Evolutionary conservation across 2,113 vertebrate genomes (phyloP), one percentile per base, ranked within the genome.

Genomic region (Baryphthengus martii): DNA sequence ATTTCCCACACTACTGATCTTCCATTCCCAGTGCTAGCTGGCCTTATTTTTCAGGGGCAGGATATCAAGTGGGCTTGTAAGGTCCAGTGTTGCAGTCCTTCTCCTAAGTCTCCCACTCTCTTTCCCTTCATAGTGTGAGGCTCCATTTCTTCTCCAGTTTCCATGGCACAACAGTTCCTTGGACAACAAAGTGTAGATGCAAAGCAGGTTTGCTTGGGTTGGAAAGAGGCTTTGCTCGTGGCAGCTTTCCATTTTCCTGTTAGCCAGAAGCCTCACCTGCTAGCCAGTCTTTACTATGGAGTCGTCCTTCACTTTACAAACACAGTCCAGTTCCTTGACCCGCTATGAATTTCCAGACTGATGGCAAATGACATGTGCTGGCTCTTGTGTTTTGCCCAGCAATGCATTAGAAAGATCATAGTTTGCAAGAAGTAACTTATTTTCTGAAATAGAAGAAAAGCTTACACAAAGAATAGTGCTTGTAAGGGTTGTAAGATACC

Each of bases 341-440:
- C 2, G 0, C 23, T 17, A 1, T 23, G 18, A 40, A 23, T 82
- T 89, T 72, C 49, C 61, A 72, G 18, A 11, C 40, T 47, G 26
- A 8, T 35, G 55, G 50, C 42, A 42, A 61, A 11, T 39, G 5
- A 10, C 2, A 0, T 0, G 0, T 82, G 40, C 35, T 81, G 42
- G 17, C 5, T 62, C 16, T 82, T 10, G 0, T 33, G 19, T 56
- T 81, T 81, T 74, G 17, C 24, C 17, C 62, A 13, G 40, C 40
- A n/a, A 18, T 35, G 18, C 13, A 1, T 59, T 75, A 42, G 52
- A 28, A 73, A 50, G 9, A 31, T 31, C 16, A 29, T 49, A 28
- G 6, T 11, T 70, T 87, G 45, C 33, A 59, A 72, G 37, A 75
- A 81, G 6, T 68, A 55, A 39, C 18, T 49, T 49, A 10, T 74